Conservation (phyloP, 2,797 vertebrate species). For the Aplochiton taeniatus region DNA sequence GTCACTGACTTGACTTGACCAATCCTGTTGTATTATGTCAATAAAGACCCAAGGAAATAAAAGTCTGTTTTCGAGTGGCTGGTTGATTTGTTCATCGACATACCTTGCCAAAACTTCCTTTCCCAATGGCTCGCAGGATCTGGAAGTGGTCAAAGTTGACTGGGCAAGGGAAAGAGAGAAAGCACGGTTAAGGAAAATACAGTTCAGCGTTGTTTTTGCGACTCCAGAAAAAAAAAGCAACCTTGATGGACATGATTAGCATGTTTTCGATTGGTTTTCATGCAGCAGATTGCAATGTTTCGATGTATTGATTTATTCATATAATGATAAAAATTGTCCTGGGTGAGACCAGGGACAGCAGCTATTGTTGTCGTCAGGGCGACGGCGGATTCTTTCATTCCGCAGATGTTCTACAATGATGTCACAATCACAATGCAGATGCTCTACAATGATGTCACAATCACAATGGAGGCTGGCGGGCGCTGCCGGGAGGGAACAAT, state of each 20-base stretch:
- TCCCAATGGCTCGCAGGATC: conserved; percentile 95
- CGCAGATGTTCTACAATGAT: conserved; percentile 23
- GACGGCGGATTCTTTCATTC: neutral
- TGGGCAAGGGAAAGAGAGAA: conserved; percentile 66
- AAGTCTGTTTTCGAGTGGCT: no score
- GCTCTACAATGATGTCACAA: conserved; percentile 22
- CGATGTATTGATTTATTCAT: no score
- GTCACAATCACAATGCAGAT: conserved; percentile 28
- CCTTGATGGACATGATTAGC: neutral
- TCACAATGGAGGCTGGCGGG: conserved; percentile 11
- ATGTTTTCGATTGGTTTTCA: conserved; percentile 13
- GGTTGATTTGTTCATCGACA: conserved; percentile 39
- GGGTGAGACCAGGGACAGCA: no score
- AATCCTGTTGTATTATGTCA: no score
- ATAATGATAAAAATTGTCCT: no score
- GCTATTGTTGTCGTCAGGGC: no score
- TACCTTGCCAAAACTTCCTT: conserved; percentile 98
- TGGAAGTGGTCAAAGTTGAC: conserved; percentile 98
- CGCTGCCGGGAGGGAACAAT: conserved; percentile 11
- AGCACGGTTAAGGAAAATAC: conserved; percentile 14
- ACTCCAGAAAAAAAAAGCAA: neutral
- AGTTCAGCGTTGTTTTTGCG: no score
- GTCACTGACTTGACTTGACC: neutral
- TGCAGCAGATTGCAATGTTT: conserved; percentile 25
- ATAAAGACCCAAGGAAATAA: no score